Conservation (phyloP, 2,888 invertebrate species). For the Iphiclides podalirius region DNA sequence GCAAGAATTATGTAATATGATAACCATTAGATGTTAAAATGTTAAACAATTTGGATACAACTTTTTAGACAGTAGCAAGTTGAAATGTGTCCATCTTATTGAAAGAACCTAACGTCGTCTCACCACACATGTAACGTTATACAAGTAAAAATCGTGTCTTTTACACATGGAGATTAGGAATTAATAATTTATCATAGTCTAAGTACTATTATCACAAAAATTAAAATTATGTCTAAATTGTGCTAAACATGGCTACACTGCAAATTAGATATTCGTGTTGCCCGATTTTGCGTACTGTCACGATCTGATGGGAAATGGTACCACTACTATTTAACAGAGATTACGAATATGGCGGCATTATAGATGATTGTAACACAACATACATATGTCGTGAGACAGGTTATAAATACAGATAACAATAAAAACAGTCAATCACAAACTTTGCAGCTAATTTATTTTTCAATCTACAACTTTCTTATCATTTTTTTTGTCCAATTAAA, state of each 20-base stretch:
- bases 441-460: slow-evolving; percentile 1
- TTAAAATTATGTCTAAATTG: slow-evolving; percentile 68
- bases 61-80: slow-evolving; percentile 37
- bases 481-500: neutral
- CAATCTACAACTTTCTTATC: neutral
- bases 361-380: slow-evolving; percentile 54
- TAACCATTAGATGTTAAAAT: slow-evolving; percentile 14
- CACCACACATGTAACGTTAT: slow-evolving; percentile 79
- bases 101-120: slow-evolving; percentile 71
- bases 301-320: slow-evolving; percentile 75
- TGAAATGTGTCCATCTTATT: slow-evolving; percentile 53
- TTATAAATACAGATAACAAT: slow-evolving; percentile 42
- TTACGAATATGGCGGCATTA: slow-evolving; percentile 39
- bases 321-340: slow-evolving; percentile 55
- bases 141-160: slow-evolving; percentile 52
- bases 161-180: slow-evolving; percentile 49
- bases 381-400: slow-evolving; percentile 79
- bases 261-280: slow-evolving; percentile 34
- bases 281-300: slow-evolving; percentile 47
- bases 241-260: slow-evolving; percentile 55
- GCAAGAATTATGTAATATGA: slow-evolving; percentile 28
- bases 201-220: slow-evolving; percentile 77
- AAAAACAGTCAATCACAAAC: neutral
- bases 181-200: slow-evolving; percentile 40
- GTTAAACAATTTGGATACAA: slow-evolving; percentile 1